These are phyloP conservation scores for Cephus spinipes DNA, from an alignment of 2,888 invertebrate genomes.

Conservation along the genomic window DNA sequence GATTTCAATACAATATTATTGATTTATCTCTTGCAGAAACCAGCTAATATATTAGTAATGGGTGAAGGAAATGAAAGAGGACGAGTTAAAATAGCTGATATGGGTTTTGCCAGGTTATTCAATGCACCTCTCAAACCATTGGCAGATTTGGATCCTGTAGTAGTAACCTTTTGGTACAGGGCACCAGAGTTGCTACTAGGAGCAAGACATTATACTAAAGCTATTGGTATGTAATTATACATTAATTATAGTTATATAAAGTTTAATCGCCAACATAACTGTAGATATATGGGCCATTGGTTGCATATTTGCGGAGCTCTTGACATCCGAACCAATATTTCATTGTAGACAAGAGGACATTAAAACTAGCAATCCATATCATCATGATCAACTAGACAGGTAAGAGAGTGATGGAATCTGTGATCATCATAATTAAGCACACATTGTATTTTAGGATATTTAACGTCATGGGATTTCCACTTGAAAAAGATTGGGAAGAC, in stretches of 20 bases:
- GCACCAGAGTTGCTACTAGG: constrained; percentile 95
- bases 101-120: constrained; percentile 98
- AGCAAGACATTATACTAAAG: constrained; percentile 97
- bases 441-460: constrained; percentile 79
- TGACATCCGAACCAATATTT: constrained; percentile 99
- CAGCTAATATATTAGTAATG: constrained; percentile 99
- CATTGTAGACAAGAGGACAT: constrained; percentile 99
- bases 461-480: constrained; percentile 99
- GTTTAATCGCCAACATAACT: constrained; percentile 35
- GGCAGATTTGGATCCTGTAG: constrained; percentile 98
- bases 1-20: constrained; percentile 19
- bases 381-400: constrained; percentile 96
- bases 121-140: constrained; percentile 97
- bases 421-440: background rate
- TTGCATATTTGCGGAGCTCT: constrained; percentile 98
- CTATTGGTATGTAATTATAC: constrained; percentile 77
- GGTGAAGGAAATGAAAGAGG: constrained; percentile 98
- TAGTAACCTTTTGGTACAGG: constrained; percentile 99
- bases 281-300: constrained; percentile 99
- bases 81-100: constrained; percentile 97
- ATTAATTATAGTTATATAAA: background rate
- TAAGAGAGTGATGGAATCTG: constrained; percentile 32
- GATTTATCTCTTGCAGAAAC: constrained; percentile 76
- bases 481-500: constrained; percentile 98
- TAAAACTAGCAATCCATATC: constrained; percentile 99